Conservation (phyloP, 2,113 vertebrate species). For the Genyomyrus donnyi region DNA sequence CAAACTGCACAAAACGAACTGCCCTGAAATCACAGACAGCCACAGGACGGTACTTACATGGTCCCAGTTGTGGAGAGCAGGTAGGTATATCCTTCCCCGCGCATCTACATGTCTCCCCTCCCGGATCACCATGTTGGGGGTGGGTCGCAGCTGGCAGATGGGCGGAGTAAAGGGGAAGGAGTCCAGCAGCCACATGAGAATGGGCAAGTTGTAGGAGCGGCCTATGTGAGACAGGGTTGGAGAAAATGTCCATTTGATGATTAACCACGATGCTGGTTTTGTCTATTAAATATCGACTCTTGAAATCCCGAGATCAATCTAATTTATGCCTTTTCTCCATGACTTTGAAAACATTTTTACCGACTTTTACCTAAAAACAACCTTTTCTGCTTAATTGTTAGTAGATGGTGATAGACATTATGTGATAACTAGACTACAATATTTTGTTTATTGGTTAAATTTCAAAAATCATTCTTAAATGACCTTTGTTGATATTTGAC, state of each 20-base stretch:
- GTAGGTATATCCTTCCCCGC: constrained; percentile 78
- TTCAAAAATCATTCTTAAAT: not conserved
- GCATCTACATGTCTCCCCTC: constrained; percentile 86
- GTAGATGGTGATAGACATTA: not conserved
- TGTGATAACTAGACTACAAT: not conserved
- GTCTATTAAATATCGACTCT: not conserved
- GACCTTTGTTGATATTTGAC: not conserved
- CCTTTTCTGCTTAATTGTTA: no score
- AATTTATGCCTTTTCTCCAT: not conserved
- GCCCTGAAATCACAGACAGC: not conserved
- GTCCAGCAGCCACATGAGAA: constrained; percentile 87
- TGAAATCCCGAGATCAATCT: not conserved
- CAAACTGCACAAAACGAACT: not conserved
- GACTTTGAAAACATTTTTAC: no score
- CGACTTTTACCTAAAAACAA: no score
- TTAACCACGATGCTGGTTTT: not conserved
- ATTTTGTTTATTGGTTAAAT: not conserved
- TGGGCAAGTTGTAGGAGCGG: constrained; percentile 80
- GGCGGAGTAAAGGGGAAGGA: constrained; percentile 92
- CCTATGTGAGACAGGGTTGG: constrained; percentile 54
- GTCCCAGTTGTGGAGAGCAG: constrained; percentile 85
- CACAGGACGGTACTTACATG: constrained; percentile 63
- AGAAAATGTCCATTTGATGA: not conserved
- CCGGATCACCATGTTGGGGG: constrained; percentile 77
- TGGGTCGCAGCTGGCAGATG: constrained; percentile 83